Base-by-base conservation (phyloP, 2,113 vertebrate species). In the Syrrhaptes paradoxus region DNA sequence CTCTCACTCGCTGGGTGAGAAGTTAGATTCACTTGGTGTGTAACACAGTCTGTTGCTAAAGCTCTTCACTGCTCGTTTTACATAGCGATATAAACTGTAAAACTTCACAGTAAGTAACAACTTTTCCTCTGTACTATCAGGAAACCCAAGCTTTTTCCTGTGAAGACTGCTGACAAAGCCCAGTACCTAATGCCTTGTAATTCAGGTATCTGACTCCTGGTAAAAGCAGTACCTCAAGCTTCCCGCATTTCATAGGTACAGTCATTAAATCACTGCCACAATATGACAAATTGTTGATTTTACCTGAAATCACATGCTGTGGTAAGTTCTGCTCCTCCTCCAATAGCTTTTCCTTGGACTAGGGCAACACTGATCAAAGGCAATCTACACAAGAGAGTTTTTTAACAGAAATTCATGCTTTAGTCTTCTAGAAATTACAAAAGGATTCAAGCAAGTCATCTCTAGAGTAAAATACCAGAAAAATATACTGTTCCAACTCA, bases 261-360 rank as follows among this genome's bases (percentile, higher is more conserved):
- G 29, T 36, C 51, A 78, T 80, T 41, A 83, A 67, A 62, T 38
- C 7, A 38, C 14, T 9, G 20, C 45, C 19, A 9, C 45, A 85
- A n/a, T 5, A 4, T 4, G 31, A n/a, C 28, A 79, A 36, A 49
- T 28, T 46, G 59, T 63, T 70, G 29, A 57, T 26, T 95, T 73
- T 96, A 99, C 99, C 99, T 99, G 98, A 99, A 99, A 97, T 99
- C 99, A 94, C 99, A 99, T 8, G 99, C 99, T 10, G 99, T 99
- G 31, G 97, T 97, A 87, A 99, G 92, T 91, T 99, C 99, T 74
- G 99, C 98, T 46, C 99, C 99, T 92, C 99, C 99, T 84, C 99
- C 99, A 58, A 99, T 29, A 6, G 99, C 99, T 87, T 95, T 97
- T 51, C 99, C 99, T 96, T 99, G 99, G 96, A 99, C 92, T 89